phyloP scores from a whole-genome alignment of 1,140 invertebrate genomes.

The Drosophila navojoa region DNA sequence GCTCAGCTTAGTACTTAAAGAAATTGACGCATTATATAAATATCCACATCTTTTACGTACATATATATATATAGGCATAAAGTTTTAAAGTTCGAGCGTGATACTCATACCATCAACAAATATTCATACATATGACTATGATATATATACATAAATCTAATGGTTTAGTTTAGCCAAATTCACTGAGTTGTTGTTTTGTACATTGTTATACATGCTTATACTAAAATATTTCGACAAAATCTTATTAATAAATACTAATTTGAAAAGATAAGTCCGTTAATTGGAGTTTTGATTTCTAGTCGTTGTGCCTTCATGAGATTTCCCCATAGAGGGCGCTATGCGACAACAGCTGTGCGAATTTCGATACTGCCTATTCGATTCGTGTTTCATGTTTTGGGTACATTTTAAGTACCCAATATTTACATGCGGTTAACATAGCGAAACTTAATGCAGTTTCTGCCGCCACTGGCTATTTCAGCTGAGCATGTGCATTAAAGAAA shows the following conservation, averaged over 20 bases:
- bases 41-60: conserved; percentile 22
- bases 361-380: conserved; percentile 10
- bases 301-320: background rate
- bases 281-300: conserved; percentile 3
- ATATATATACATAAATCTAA: conserved; percentile 29
- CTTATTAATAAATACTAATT: conserved; percentile 59
- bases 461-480: background rate
- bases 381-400: background rate
- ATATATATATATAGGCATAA: conserved; percentile 22
- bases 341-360: conserved; percentile 17
- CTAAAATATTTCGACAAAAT: conserved; percentile 40
- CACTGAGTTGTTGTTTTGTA: conserved; percentile 79
- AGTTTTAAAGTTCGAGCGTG: conserved; percentile 49
- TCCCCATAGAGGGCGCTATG: conserved; percentile 1
- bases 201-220: conserved; percentile 78
- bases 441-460: too few species aligned
- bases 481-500: background rate
- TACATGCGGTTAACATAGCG: background rate
- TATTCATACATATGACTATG: conserved; percentile 50
- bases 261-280: conserved; percentile 12
- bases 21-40: conserved; percentile 31
- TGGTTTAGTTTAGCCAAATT: conserved; percentile 76
- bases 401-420: background rate
- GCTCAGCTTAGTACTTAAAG: conserved; percentile 53
- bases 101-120: conserved; percentile 45